phyloP scores from a whole-genome alignment of 1,140 invertebrate genomes.

The Solen grandis region DNA sequence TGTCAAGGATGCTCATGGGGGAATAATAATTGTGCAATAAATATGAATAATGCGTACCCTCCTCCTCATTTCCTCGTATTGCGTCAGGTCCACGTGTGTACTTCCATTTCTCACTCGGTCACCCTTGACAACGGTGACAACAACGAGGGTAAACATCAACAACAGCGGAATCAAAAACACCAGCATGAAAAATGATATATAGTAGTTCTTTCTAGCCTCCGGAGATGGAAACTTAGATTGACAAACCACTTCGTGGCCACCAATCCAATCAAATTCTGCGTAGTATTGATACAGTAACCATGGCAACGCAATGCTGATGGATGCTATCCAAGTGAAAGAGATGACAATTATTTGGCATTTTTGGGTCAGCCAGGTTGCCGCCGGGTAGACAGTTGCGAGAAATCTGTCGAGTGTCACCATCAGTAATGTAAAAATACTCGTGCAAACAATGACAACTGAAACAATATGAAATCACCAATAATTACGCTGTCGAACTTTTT shows the following conservation, averaged over 20 bases:
- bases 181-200: slow-evolving; percentile 32
- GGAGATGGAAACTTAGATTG: slow-evolving; percentile 37
- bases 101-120: background rate
- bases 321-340: slow-evolving; percentile 90
- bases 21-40: no score
- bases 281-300: slow-evolving; percentile 49
- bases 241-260: slow-evolving; percentile 42
- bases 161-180: slow-evolving; percentile 44
- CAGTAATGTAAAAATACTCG: slow-evolving; percentile 98
- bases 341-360: slow-evolving; percentile 86
- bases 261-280: slow-evolving; percentile 52
- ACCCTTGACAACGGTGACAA: slow-evolving; percentile 13
- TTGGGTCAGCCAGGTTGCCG: slow-evolving; percentile 38
- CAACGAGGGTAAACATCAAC: slow-evolving; percentile 41
- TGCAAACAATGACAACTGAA: slow-evolving; percentile 98
- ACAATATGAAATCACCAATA: no score
- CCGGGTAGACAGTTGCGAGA: slow-evolving; percentile 29
- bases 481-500: no score
- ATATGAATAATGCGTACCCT: no score
- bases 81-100: background rate
- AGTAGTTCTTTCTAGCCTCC: background rate
- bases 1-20: no score
- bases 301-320: slow-evolving; percentile 7
- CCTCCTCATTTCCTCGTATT: slow-evolving; percentile 14
- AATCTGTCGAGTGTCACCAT: slow-evolving; percentile 41